Base-by-base conservation (phyloP, 2,888 invertebrate genomes). In the Ectemnius cavifrons region DNA sequence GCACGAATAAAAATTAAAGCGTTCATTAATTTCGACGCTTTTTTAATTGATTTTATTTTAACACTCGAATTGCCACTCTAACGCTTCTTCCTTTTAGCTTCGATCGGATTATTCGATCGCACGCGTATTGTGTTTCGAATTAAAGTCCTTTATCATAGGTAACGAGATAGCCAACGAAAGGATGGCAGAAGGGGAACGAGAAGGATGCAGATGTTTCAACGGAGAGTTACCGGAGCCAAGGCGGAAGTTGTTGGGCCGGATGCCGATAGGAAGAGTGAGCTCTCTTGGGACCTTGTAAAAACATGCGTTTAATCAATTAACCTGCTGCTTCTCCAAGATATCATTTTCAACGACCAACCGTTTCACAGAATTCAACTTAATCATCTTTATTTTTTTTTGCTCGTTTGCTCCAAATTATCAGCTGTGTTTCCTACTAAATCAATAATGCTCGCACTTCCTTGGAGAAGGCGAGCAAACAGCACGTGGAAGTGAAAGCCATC, bases 221-320 rank as follows among this genome's bases (percentile, higher is more conserved):
- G 56, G 66, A 73, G 73, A 73, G 78, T 78, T 80, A 80, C 71
- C 71, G 59, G 71, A 80, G 67, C 75, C 77, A 64, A 77, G 81
- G 71, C 83, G 83, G 83, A 83, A 83, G 76, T 73, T 71, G 78
- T 75, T 68, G 37, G 78, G 69, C 78, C 81, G 81, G 81, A 81
- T 80, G 76, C 62, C 81, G 81, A 81, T 81, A 80, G 74, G 67
- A 73, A 78, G 76, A 64, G 68, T 64, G 68, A 59, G 68, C 63
- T 72, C 37, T 37, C 37, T 23, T 11, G 52, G 62, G 66, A 67
- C 63, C 72, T 71, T 61, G 65, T 81, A 81, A 76, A 82, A 71
- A 71, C 71, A 65, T 70, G 65, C 69, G 57, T 77, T 77, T 67
- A 60, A 58, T 67, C 73, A 71, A 83, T 73, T 77, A 83, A 75